Percentiles rank a stretch among this genome's conserved stretches.
These are phyloP conservation scores for Augochlorella aurata DNA, from an alignment of 2,888 invertebrate species.

Conservation along the genomic window DNA sequence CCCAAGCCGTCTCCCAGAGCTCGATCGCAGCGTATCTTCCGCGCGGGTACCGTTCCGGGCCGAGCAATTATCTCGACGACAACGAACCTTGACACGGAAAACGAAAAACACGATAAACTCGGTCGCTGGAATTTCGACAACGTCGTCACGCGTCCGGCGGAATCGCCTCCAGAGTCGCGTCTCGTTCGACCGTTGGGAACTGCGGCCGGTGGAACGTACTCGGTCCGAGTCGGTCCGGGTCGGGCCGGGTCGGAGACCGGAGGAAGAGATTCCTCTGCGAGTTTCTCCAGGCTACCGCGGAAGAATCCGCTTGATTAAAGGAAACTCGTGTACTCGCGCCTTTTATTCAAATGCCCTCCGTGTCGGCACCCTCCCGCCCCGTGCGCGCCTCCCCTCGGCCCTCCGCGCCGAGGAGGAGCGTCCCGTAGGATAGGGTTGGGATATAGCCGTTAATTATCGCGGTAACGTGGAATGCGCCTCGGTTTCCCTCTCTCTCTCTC, in stretches of 20 bases:
- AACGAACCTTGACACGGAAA: conserved; percentile 32
- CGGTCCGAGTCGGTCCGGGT: background rate
- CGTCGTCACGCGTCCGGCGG: conserved; percentile 5
- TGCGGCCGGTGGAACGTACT: background rate
- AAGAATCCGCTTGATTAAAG: conserved; percentile 70
- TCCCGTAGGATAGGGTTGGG: conserved; percentile 67
- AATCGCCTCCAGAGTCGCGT: background rate
- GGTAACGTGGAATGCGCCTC: conserved; percentile 74
- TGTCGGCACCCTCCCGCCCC: background rate
- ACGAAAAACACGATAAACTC: conserved; percentile 9
- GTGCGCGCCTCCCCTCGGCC: too few species aligned
- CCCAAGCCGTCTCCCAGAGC: background rate
- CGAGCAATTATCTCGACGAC: conserved; percentile 17
- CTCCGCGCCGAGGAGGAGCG: conserved; percentile 45
- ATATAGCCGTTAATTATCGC: conserved; percentile 75
- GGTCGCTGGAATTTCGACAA: conserved; percentile 28
- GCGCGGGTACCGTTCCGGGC: background rate
- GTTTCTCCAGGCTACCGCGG: conserved; percentile 61
- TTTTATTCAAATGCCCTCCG: conserved; percentile 66
- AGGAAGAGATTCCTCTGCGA: conserved; percentile 60
- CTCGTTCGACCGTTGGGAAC: background rate
- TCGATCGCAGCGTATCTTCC: background rate
- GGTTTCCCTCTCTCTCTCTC: conserved; percentile 56
- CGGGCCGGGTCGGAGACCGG: background rate
- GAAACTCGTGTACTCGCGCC: conserved; percentile 72